These are phyloP conservation scores for Drosophila bocqueti DNA, from an alignment of 1,140 invertebrate species.

Conservation along the genomic window DNA sequence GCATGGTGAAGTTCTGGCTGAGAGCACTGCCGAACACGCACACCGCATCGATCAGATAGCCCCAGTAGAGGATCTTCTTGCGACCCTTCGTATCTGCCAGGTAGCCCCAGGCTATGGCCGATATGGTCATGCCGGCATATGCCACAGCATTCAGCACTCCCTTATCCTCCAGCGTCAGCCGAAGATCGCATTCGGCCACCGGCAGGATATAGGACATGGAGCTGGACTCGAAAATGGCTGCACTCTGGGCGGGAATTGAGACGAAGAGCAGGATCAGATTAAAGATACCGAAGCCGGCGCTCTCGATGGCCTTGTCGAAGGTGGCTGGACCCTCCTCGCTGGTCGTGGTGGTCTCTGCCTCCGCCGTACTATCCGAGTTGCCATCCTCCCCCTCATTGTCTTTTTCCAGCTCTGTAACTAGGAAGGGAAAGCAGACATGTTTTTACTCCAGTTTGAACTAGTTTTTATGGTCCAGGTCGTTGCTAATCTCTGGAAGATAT, in stretches of 20 bases:
- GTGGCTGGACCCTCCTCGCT: constrained; percentile 85
- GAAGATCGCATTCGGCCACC: constrained; percentile 89
- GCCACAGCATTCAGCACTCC: constrained; percentile 89
- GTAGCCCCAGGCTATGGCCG: constrained; percentile 93
- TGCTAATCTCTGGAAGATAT: constrained; percentile 7
- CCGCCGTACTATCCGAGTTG: constrained; percentile 53
- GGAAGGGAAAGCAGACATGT: background rate
- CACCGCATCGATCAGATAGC: constrained; percentile 89
- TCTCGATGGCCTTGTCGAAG: constrained; percentile 88
- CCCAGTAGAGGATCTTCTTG: constrained; percentile 89
- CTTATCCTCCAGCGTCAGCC: constrained; percentile 88
- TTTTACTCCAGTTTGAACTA: background rate
- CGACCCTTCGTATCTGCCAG: constrained; percentile 92
- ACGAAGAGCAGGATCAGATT: constrained; percentile 88
- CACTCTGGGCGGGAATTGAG: constrained; percentile 88
- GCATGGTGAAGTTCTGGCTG: constrained; percentile 89
- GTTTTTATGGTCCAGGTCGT: constrained; percentile 3
- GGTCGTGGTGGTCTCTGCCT: background rate
- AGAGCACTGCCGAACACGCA: constrained; percentile 89
- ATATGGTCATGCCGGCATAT: constrained; percentile 92
- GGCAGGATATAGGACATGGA: constrained; percentile 90
- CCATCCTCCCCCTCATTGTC: constrained; percentile 28
- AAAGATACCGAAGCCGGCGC: constrained; percentile 88
- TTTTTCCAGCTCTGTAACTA: constrained; percentile 5
- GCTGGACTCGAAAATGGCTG: constrained; percentile 88